These are phyloP conservation scores for Phalera bucephala DNA, from an alignment of 2,888 invertebrate genomes.

Conservation along the genomic window DNA sequence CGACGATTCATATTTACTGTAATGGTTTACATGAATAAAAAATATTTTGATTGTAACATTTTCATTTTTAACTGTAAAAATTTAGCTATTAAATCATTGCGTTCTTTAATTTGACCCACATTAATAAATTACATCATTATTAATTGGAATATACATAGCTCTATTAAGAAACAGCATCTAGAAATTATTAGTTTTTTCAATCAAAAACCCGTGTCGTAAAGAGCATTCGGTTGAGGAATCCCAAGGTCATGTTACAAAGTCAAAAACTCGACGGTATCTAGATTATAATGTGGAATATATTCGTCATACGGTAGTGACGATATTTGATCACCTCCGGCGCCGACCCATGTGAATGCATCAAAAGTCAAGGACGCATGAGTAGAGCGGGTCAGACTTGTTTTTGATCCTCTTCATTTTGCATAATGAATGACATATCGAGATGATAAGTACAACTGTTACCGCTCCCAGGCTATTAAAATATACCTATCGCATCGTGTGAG, in stretches of 20 bases:
- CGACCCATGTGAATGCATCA: conserved; percentile 37
- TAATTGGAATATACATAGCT: too few species aligned
- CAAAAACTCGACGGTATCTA: conserved; percentile 1
- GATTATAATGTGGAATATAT: conserved; percentile 4
- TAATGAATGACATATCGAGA: conserved; percentile 33
- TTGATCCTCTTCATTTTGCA: conserved; percentile 40
- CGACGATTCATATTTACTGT: too few species aligned
- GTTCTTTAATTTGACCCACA: too few species aligned
- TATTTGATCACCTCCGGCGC: conserved; percentile 9
- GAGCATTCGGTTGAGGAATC: not conserved
- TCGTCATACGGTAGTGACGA: conserved; percentile 2
- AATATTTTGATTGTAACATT: too few species aligned
- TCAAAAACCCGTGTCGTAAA: not conserved
- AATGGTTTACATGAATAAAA: too few species aligned
- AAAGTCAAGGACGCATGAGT: conserved; percentile 56
- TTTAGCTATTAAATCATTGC: too few species aligned
- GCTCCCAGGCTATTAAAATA: not conserved
- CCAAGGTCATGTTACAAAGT: not conserved
- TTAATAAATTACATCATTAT: too few species aligned
- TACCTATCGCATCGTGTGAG: too few species aligned
- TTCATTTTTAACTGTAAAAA: too few species aligned
- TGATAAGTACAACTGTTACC: not conserved
- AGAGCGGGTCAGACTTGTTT: conserved; percentile 41
- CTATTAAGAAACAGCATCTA: too few species aligned
- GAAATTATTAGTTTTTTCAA: too few species aligned